Evolutionary conservation across 2,888 invertebrate genomes (phyloP), one percentile per base, ranked within the genome.

Genomic region (Drosophila hawaiiensis): DNA sequence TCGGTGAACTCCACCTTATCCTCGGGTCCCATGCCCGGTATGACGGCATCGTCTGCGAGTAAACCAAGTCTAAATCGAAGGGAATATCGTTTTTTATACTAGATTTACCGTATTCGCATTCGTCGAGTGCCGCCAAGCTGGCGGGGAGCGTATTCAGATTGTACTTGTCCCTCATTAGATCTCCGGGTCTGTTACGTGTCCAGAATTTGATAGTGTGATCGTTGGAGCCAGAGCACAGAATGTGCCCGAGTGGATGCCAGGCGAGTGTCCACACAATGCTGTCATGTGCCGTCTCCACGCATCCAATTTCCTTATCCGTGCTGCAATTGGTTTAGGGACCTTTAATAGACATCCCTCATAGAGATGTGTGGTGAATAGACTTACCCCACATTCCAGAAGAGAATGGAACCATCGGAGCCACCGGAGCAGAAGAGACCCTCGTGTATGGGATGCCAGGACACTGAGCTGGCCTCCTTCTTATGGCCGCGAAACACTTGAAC

Each of bases 141-240:
- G 97, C 96, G 28, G 98, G 98, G 70, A 98, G 94, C 19, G 97
- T 98, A 92, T 99, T 99, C 75, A 99, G 94, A 93, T 99, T 98
- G 93, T 99, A 99, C 94, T 99, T 98, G 93, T 99, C 99, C 91
- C 99, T 96, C 98, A 99, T 99, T 68, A 97, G 95, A 94, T 99
- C 99, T 28, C 99, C 99, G 0, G 99, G 99, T 56, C 99, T 95
- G 94, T 99, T 99, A 76, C 99, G 95, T 3, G 99, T 99, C 99
- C 99, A 99, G 94, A 99, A 99, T 94, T 99, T 99, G 31, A 96
- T 97, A 33, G 99, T 98, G 91, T 99, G 99, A 94, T 99, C 99
- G 94, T 99, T 99, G n/a, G 99, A 99, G 0, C 99, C 99, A 4
- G 99, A 99, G 91, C 99, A 99, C 39, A 99, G 94, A 88, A 99